Evolutionary conservation across 1,140 invertebrate species (phyloP).

Genomic region (Laupala kohalensis): DNA sequence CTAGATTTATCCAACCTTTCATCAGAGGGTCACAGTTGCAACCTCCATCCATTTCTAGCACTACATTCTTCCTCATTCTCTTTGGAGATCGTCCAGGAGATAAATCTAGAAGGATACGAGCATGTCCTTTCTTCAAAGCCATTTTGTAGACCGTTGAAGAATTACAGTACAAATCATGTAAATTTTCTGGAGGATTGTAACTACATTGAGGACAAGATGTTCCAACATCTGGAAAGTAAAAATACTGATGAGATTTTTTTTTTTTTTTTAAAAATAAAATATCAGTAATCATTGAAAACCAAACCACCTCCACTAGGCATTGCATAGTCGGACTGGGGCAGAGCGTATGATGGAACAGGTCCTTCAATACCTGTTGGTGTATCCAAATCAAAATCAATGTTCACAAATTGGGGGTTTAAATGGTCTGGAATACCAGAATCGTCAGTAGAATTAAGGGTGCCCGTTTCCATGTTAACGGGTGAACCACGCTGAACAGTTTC

Average conservation of each 20-base stretch:
- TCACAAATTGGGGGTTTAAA: constrained; percentile 26
- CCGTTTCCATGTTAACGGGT: not conserved
- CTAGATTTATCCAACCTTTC: not conserved
- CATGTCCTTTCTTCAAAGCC: not conserved
- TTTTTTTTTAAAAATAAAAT: not conserved
- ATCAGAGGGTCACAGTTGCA: constrained; percentile 3
- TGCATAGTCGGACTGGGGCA: constrained; percentile 25
- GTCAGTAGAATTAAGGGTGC: constrained; percentile 5
- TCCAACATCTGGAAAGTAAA: not conserved
- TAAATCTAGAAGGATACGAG: not conserved
- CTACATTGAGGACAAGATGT: not conserved
- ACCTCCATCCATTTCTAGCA: not conserved
- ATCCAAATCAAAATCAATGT: constrained; percentile 39
- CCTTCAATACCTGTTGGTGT: constrained; percentile 41
- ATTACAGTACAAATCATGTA: constrained; percentile 3
- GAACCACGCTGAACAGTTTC: too few species aligned
- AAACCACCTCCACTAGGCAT: not conserved
- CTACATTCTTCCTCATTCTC: not conserved
- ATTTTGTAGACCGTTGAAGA: constrained; percentile 2
- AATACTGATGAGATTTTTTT: not conserved
- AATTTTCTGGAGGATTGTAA: not conserved
- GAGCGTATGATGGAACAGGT: constrained; percentile 32
- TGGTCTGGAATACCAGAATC: constrained; percentile 6
- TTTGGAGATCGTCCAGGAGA: not conserved
- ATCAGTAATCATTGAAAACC: not conserved